A percentile compares a stretch with the other conserved stretches of the same genome.
Conservation (phyloP, 2,797 vertebrate species). For the Rhinoraja longicauda region DNA sequence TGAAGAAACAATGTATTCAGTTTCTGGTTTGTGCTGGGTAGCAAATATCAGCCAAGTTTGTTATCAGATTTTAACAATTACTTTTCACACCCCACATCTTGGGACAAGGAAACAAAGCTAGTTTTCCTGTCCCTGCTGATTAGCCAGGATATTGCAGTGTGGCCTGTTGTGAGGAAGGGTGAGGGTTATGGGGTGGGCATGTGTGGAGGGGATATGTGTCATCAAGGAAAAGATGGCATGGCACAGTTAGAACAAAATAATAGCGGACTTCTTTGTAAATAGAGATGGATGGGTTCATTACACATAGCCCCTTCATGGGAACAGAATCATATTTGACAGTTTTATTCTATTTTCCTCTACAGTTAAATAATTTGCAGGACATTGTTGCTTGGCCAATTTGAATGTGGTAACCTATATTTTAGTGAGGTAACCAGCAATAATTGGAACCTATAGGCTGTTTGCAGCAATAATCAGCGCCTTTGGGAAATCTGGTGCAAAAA, state of each 20-base stretch:
- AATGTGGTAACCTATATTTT: neutral
- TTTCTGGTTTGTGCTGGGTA: neutral
- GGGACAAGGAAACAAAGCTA: neutral
- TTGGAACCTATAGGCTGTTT: neutral
- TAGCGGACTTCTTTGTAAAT: neutral
- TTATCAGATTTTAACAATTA: neutral
- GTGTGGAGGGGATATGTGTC: too few species aligned
- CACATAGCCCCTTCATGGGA: neutral
- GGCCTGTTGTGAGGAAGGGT: neutral
- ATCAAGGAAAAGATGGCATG: too few species aligned
- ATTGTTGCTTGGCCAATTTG: neutral
- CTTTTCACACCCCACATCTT: neutral
- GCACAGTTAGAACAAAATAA: neutral
- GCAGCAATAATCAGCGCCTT: neutral
- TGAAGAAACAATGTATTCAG: neutral
- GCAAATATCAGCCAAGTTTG: neutral
- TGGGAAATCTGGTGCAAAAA: neutral
- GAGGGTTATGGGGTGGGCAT: neutral
- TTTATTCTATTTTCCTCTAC: neutral
- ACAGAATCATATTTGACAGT: neutral
- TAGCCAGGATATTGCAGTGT: neutral
- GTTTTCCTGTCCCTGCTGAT: neutral
- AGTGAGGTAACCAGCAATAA: neutral
- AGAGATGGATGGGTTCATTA: neutral
- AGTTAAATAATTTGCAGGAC: neutral